Evolutionary conservation across 2,113 vertebrate genomes (phyloP).

Genomic region (Nesogale talazaci): DNA sequence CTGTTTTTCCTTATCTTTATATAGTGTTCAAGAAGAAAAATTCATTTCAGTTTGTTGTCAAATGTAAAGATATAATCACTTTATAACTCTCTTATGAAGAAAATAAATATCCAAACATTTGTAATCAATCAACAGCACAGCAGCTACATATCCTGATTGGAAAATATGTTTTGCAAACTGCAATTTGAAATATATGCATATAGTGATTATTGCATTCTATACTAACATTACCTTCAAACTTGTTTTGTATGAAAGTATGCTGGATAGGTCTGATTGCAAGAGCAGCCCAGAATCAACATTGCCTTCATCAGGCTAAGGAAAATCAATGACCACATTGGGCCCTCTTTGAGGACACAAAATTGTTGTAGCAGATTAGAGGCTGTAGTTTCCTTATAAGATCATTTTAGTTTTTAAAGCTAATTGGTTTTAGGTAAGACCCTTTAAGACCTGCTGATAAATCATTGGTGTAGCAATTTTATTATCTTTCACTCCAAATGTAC

Average conservation of each 20-base stretch:
- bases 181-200: neutral
- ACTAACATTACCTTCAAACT: neutral
- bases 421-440: constrained; percentile 18
- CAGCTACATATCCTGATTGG: neutral
- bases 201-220: neutral
- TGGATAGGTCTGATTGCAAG: neutral
- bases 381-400: neutral
- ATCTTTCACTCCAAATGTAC: constrained; percentile 29
- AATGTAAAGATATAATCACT: constrained; percentile 13
- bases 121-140: neutral
- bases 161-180: neutral
- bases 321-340: neutral
- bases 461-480: constrained; percentile 60
- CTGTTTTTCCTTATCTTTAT: constrained; percentile 48
- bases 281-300: constrained; percentile 4
- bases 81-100: constrained; percentile 10
- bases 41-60: neutral
- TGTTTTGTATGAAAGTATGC: neutral
- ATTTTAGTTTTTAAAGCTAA: constrained; percentile 54
- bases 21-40: constrained; percentile 28
- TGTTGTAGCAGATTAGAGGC: constrained; percentile 30
- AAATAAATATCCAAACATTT: constrained; percentile 16
- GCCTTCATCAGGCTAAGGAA: constrained; percentile 21
- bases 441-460: constrained; percentile 47
- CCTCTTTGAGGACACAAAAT: neutral